Percentiles rank a stretch among this genome's conserved stretches.
These are phyloP conservation scores for Istiophorus platypterus DNA, from an alignment of 2,113 vertebrate species.

Conservation along the genomic window DNA sequence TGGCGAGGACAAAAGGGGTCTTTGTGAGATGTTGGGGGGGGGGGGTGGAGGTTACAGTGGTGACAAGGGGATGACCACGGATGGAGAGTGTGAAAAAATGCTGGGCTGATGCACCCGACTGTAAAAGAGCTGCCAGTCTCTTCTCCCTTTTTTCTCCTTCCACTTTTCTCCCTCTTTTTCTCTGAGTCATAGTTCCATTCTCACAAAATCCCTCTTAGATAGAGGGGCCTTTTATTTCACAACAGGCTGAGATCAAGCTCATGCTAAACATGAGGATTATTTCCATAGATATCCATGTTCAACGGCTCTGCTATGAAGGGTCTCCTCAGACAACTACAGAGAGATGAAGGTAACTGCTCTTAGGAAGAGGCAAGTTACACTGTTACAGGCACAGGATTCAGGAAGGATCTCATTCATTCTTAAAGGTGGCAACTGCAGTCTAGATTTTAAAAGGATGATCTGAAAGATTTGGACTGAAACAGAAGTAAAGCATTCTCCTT, in stretches of 20 bases:
- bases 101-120: conserved; percentile 60
- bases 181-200: conserved; percentile 72
- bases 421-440: not conserved
- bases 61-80: conserved; percentile 61
- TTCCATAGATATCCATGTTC: conserved; percentile 61
- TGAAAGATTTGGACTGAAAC: conserved; percentile 2
- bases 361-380: conserved; percentile 16
- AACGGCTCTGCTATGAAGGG: conserved; percentile 32
- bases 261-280: conserved; percentile 62
- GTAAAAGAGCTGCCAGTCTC: conserved; percentile 65
- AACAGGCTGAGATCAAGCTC: conserved; percentile 56
- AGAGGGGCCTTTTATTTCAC: conserved; percentile 73
- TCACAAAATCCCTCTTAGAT: conserved; percentile 68
- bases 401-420: not conserved
- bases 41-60: conserved; percentile 53
- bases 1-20: conserved; percentile 72
- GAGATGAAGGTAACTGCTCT: conserved; percentile 57
- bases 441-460: not conserved
- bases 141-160: conserved; percentile 22
- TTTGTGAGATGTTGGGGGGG: conserved; percentile 68
- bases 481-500: not conserved
- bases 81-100: conserved; percentile 74
- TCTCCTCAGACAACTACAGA: conserved; percentile 47
- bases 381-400: conserved; percentile 11
- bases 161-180: conserved; percentile 38